Conservation (phyloP, 1,140 invertebrate species). For the Coelopa frigida region DNA sequence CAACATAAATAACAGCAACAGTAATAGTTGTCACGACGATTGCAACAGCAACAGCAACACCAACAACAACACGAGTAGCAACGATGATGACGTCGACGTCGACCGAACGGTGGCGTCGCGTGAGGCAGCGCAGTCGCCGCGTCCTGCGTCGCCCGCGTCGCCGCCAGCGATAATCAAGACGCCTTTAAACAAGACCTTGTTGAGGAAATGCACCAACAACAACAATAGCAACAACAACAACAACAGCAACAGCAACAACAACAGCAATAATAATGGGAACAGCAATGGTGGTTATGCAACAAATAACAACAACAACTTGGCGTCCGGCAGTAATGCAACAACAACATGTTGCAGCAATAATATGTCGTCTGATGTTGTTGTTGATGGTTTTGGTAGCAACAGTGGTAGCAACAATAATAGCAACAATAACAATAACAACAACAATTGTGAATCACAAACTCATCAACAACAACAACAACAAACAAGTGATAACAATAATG, state of each 20-base stretch:
- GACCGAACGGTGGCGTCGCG: too few relatives aligned
- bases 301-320: neutral
- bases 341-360: constrained; percentile 4
- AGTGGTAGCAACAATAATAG: constrained; percentile 10
- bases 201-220: constrained; percentile 35
- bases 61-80: too few relatives aligned
- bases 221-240: neutral
- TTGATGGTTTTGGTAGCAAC: constrained; percentile 31
- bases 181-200: constrained; percentile 34
- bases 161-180: constrained; percentile 36
- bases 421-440: constrained; percentile 9
- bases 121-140: neutral
- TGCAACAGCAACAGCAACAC: neutral
- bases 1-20: constrained; percentile 9
- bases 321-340: constrained; percentile 6
- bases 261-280: constrained; percentile 10
- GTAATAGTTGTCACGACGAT: constrained; percentile 8
- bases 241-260: constrained; percentile 12
- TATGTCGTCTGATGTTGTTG: neutral
- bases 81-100: constrained; percentile 11
- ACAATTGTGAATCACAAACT: neutral
- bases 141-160: constrained; percentile 1
- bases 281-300: constrained; percentile 9
- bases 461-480: neutral
- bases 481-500: neutral